These are phyloP conservation scores for Progne subis DNA, from an alignment of 2,113 vertebrate genomes.

Conservation along the genomic window DNA sequence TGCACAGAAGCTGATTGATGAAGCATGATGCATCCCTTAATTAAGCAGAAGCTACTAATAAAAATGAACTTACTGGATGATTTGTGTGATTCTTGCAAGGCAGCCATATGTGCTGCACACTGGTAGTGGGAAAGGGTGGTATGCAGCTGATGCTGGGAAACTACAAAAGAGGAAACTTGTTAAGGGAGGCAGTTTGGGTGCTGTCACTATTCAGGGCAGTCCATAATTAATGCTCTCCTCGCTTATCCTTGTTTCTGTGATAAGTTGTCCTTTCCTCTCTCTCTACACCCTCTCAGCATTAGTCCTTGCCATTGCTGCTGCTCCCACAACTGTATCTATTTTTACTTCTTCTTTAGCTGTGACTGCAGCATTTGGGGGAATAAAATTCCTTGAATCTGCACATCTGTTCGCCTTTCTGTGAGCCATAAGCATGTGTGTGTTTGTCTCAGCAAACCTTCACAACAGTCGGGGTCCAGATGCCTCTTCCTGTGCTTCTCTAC, in stretches of 20 bases:
- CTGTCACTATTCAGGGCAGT: neutral
- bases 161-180: conserved; percentile 4
- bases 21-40: conserved; percentile 63
- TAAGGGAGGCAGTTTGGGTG: conserved; percentile 1
- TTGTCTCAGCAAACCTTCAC: conserved; percentile 46
- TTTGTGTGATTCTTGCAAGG: conserved; percentile 60
- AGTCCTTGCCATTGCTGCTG: neutral
- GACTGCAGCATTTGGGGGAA: conserved; percentile 13
- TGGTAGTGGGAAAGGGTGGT: conserved; percentile 16
- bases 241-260: neutral
- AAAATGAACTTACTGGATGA: conserved; percentile 69
- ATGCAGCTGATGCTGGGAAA: neutral
- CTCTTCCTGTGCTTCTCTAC: neutral
- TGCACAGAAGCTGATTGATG: conserved; percentile 67
- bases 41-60: conserved; percentile 76
- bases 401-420: neutral
- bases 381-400: conserved; percentile 36
- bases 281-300: conserved; percentile 2
- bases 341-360: conserved; percentile 35
- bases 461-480: neutral
- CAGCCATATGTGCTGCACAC: conserved; percentile 49
- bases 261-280: neutral
- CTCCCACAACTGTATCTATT: neutral
- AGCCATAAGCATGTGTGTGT: neutral
- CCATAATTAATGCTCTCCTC: conserved; percentile 19